Evolutionary conservation across 2,797 vertebrate species (phyloP).

Genomic region (Sciurus vulgaris): DNA sequence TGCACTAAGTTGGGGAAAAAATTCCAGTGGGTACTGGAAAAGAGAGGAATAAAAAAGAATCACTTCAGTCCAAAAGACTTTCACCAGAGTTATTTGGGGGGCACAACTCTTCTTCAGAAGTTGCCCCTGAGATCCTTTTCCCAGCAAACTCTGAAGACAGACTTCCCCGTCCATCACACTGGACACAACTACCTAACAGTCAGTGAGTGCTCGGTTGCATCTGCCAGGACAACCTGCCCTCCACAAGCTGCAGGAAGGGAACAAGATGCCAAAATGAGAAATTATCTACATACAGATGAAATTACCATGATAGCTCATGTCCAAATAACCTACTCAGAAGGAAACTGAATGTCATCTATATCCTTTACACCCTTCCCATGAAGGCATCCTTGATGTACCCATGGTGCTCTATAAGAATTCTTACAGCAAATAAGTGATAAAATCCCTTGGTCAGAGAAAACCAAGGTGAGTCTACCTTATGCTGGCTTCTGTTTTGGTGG

Average conservation of each 20-base stretch:
- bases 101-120: not conserved
- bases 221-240: not conserved
- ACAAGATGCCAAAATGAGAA: not conserved
- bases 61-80: not conserved
- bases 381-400: not conserved
- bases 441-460: not conserved
- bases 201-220: too few relatives aligned
- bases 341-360: too few relatives aligned
- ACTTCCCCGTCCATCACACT: accelerated
- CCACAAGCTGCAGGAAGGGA: not conserved
- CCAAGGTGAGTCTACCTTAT: not conserved
- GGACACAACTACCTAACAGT: not conserved
- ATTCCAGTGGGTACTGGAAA: not conserved
- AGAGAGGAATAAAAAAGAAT: not conserved
- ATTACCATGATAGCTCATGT: not conserved
- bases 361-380: not conserved
- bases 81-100: not conserved
- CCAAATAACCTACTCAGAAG: slow-evolving; percentile 5
- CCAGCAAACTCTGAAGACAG: not conserved
- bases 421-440: not conserved
- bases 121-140: not conserved
- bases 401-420: not conserved
- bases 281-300: not conserved
- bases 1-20: not conserved
- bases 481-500: not conserved